These are phyloP conservation scores for Pteropus rufus DNA, from an alignment of 2,797 vertebrate genomes.

Conservation along the genomic window DNA sequence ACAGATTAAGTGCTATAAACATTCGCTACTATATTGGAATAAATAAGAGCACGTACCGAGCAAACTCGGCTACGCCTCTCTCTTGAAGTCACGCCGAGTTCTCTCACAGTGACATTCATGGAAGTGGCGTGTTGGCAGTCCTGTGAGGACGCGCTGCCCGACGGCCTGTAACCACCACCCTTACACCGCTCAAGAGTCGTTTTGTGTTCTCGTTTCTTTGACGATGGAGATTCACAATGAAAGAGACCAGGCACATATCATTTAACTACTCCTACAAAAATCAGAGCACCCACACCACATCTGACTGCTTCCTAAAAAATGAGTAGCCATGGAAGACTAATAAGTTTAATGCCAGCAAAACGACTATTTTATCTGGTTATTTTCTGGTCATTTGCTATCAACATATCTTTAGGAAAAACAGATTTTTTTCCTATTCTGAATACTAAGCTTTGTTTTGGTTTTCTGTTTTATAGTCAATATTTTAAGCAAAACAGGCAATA, in stretches of 20 bases:
- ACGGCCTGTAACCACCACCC: too few species aligned
- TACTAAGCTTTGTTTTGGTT: neutral
- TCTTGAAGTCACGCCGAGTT: neutral
- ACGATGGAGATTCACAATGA: neutral
- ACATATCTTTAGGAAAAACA: neutral
- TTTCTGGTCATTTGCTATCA: neutral
- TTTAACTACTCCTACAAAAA: neutral
- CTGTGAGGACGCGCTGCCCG: neutral
- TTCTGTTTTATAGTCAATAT: neutral
- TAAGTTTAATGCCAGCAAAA: neutral
- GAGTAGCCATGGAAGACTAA: neutral
- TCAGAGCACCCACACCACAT: neutral
- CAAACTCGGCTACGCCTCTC: neutral
- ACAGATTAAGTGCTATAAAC: neutral
- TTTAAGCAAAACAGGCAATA: neutral
- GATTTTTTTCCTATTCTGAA: neutral
- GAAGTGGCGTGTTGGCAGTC: neutral
- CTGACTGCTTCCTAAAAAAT: neutral
- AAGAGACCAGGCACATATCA: neutral
- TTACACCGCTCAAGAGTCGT: neutral
- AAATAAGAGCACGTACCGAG: neutral
- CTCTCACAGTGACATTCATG: rapidly evolving
- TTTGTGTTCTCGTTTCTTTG: neutral
- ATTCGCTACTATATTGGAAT: neutral
- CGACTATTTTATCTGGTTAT: neutral